Evolutionary conservation across 1,140 invertebrate genomes (phyloP), one percentile per base, ranked within the genome.

Genomic region (Sycophaga agraensis): DNA sequence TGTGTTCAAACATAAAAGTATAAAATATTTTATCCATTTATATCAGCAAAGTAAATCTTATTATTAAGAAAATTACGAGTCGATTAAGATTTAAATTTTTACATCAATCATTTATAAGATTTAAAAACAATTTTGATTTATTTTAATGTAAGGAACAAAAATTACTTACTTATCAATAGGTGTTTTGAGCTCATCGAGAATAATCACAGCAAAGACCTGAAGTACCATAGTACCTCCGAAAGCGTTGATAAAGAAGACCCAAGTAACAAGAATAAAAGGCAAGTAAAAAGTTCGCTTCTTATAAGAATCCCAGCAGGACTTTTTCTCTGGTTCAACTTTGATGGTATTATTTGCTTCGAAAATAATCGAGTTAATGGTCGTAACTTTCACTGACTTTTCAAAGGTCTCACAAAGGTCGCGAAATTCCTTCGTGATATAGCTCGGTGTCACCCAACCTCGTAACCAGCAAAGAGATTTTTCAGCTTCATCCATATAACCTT

Each of bases 211-310:
- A 66, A 87, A 91, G 0, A 88, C 90, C 74, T 88, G 86, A 8
- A 91, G 72, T 0, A 87, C 86, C 0, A 84, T 86, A 75, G 85
- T 86, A 2, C 90, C 90, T 19, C 87, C 87, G 59, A 91, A 91
- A 59, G 89, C 84, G 0, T 85, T 82, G 1, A 89, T 80, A 66
- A 90, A 89, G 70, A 91, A 91, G 2, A 79, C 77, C 12, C 84
- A 80, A 0, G 81, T 79, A 0, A 91, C 84, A 1, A 92, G 68
- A 0, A 83, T 65, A 61, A 86, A 91, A 0, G 89, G 89, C 16
- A 80, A 66, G 8, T 87, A 71, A 68, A 91, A 89, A 17, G 81
- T 83, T 22, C 75, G 76, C 24, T 82, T 1, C 68, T 68, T 14
- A 49, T 85, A 89, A 3, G 75, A 51, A 1, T 73, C 68, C 67